Percentiles rank a stretch among this genome's conserved stretches.
These are phyloP conservation scores for Neopelma chrysocephalum DNA, from an alignment of 2,797 vertebrate species.

Conservation along the genomic window DNA sequence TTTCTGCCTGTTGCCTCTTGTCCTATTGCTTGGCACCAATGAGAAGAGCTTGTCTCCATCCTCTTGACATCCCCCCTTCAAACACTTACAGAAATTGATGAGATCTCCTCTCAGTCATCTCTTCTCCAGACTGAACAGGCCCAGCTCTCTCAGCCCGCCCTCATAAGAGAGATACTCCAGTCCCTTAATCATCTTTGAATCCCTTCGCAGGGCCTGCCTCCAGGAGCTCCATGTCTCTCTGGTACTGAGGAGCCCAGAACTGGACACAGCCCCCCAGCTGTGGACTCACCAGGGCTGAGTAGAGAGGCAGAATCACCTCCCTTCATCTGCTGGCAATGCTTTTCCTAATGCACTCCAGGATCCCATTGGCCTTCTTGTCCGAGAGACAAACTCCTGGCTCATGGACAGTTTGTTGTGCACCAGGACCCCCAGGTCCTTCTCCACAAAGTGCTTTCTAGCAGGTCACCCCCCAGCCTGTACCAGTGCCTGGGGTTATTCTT, in stretches of 20 bases:
- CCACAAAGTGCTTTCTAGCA: neutral
- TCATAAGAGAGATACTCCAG: neutral
- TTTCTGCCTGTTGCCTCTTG: neutral
- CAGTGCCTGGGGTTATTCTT: neutral
- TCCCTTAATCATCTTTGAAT: neutral
- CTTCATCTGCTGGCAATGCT: neutral
- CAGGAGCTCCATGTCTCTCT: neutral
- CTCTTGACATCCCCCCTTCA: neutral
- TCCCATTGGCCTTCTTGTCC: neutral
- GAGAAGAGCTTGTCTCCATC: neutral
- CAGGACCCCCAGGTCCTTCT: neutral
- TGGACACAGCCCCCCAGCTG: neutral
- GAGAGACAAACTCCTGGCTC: neutral
- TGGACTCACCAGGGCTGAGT: neutral
- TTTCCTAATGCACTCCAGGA: neutral
- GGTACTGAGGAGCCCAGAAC: neutral
- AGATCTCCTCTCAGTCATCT: neutral
- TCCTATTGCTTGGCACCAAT: neutral
- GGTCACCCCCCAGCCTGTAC: neutral
- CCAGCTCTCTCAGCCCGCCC: neutral
- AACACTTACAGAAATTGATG: neutral
- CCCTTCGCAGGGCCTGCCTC: neutral
- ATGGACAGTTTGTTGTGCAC: neutral
- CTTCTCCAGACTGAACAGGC: neutral
- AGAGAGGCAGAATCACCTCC: neutral